Conservation (phyloP, 2,113 vertebrate species). For the Centropus unirufus region DNA sequence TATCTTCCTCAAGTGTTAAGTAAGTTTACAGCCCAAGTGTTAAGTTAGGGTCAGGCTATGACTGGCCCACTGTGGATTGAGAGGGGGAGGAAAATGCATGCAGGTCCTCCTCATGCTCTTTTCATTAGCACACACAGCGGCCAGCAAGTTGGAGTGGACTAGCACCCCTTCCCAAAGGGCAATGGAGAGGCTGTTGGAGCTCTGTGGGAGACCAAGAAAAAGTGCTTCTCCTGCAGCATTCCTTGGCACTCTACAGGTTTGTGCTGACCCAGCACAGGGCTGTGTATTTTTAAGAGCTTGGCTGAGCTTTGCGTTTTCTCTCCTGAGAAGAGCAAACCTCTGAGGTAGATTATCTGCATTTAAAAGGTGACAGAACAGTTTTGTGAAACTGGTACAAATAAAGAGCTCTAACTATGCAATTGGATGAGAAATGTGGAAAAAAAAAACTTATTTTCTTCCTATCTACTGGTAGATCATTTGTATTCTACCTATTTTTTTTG, state of each 20-base stretch:
- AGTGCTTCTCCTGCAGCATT: neutral
- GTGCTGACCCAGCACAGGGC: neutral
- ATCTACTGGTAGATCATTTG: neutral
- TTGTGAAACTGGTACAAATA: neutral
- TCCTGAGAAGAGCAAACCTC: neutral
- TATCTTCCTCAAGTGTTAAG: conserved; percentile 51
- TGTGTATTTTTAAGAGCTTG: neutral
- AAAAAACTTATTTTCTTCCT: neutral
- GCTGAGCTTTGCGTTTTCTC: neutral
- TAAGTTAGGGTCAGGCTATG: conserved; percentile 56
- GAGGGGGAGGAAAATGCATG: neutral
- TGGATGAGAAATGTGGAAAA: neutral
- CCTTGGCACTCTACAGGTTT: fast-evolving
- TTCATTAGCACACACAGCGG: neutral
- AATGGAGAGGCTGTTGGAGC: neutral
- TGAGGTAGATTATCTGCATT: neutral
- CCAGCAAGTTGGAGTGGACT: fast-evolving
- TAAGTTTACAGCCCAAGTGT: conserved; percentile 54
- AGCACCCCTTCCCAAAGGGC: neutral
- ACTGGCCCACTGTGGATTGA: neutral
- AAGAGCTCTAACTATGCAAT: neutral
- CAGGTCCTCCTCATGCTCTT: neutral
- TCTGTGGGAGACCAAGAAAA: fast-evolving
- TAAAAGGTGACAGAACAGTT: neutral
- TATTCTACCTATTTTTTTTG: neutral